Conservation (phyloP, 2,888 invertebrate genomes). For the Hypolimnas misippus region DNA sequence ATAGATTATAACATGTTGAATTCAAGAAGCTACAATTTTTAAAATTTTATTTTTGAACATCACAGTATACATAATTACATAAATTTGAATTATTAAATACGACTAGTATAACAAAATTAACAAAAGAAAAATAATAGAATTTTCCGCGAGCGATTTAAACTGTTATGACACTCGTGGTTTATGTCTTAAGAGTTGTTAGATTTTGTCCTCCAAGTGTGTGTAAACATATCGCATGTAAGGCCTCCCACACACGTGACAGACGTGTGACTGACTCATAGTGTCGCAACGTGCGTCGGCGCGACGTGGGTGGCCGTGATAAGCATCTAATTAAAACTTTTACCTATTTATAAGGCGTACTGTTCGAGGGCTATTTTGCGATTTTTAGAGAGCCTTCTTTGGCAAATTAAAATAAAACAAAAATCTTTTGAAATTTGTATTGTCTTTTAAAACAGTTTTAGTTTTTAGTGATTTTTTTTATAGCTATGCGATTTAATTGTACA, state of each 20-base stretch:
- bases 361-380: conserved; percentile 14
- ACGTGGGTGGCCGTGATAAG: conserved; percentile 75
- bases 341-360: conserved; percentile 27
- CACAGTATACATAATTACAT: too few relatives aligned
- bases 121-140: conserved; percentile 12
- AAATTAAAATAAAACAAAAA: too few relatives aligned
- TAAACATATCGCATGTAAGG: conserved; percentile 44
- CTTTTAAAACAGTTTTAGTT: too few relatives aligned
- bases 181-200: conserved; percentile 39
- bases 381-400: neutral
- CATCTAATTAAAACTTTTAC: conserved; percentile 72
- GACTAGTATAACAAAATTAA: neutral
- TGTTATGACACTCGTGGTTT: conserved; percentile 27
- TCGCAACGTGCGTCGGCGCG: conserved; percentile 59
- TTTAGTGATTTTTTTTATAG: too few relatives aligned
- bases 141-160: conserved; percentile 17
- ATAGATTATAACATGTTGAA: too few relatives aligned
- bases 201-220: conserved; percentile 38
- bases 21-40: too few relatives aligned
- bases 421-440: too few relatives aligned
- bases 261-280: conserved; percentile 64
- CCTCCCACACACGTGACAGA: conserved; percentile 47
- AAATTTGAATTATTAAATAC: too few relatives aligned
- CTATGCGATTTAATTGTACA: too few relatives aligned
- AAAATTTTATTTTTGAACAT: too few relatives aligned